A percentile compares a stretch with the other conserved stretches of the same genome.
Evolutionary conservation across 2,888 invertebrate species (phyloP).

Genomic region (Lycophotia porphyrea): DNA sequence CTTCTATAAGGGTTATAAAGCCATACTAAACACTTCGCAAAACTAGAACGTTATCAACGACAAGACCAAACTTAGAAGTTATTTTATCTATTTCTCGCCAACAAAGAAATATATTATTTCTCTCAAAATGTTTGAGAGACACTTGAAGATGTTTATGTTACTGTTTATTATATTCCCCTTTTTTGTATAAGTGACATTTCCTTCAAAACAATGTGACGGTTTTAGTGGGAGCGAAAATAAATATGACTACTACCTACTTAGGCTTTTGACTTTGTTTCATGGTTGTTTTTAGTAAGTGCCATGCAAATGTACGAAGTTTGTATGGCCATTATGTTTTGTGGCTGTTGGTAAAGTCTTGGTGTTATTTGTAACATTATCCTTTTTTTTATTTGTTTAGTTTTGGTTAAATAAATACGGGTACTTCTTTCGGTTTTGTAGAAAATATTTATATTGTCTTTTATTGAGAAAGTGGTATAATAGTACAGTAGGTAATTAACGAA

Average conservation of each 20-base stretch:
- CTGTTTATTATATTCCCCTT: constrained; percentile 61
- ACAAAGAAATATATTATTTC: constrained; percentile 59
- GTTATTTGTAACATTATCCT: constrained; percentile 37
- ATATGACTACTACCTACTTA: constrained; percentile 45
- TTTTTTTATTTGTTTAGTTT: constrained; percentile 28
- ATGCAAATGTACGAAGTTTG: constrained; percentile 51
- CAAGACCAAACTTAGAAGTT: constrained; percentile 46
- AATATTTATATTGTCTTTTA: neutral
- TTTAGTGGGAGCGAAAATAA: constrained; percentile 53
- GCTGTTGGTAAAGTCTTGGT: constrained; percentile 11
- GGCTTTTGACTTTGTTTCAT: constrained; percentile 32
- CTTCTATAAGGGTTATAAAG: constrained; percentile 25
- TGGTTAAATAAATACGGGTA: neutral
- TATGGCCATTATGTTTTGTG: constrained; percentile 43
- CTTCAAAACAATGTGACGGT: constrained; percentile 58
- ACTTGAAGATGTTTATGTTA: constrained; percentile 66
- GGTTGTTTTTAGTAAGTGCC: constrained; percentile 50
- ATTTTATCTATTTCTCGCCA: constrained; percentile 59
- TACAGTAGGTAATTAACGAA: neutral
- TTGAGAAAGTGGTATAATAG: neutral
- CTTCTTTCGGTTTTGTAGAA: neutral
- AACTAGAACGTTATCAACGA: constrained; percentile 45
- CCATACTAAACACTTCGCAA: constrained; percentile 35
- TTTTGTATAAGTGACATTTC: constrained; percentile 59
- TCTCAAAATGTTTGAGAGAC: constrained; percentile 50